These are phyloP conservation scores for Eupithecia pulchellata DNA, from an alignment of 2,888 invertebrate species.

Conservation along the genomic window DNA sequence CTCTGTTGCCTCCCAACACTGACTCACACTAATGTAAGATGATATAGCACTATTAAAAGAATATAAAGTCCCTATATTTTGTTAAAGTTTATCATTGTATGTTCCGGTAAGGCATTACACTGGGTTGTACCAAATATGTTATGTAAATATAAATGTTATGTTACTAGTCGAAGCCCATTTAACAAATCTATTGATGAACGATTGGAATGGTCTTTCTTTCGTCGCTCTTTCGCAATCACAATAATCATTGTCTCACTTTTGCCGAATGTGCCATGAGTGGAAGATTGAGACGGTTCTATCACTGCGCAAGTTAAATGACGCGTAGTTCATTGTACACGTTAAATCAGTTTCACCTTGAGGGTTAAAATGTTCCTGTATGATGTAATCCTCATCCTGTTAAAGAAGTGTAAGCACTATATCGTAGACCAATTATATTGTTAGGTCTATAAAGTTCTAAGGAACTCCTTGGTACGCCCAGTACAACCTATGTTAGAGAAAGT, in stretches of 20 bases:
- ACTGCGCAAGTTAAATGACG: neutral
- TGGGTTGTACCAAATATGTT: slow-evolving; percentile 66
- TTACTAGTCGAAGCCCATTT: slow-evolving; percentile 39
- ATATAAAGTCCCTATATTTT: slow-evolving; percentile 81
- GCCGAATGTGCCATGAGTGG: slow-evolving; percentile 32
- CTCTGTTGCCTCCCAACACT: slow-evolving; percentile 80
- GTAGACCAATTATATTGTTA: slow-evolving; percentile 37
- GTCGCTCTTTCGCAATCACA: slow-evolving; percentile 5
- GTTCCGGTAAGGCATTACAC: slow-evolving; percentile 72
- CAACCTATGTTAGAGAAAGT: slow-evolving; percentile 72
- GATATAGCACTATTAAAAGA: slow-evolving; percentile 78
- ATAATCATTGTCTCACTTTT: slow-evolving; percentile 25
- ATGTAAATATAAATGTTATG: slow-evolving; percentile 46
- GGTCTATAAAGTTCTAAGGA: slow-evolving; percentile 32
- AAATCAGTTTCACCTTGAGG: slow-evolving; percentile 1
- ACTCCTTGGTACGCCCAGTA: slow-evolving; percentile 56
- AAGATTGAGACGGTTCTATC: slow-evolving; percentile 23
- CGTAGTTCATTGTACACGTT: neutral
- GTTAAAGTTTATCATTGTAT: slow-evolving; percentile 81
- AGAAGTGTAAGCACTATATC: slow-evolving; percentile 17
- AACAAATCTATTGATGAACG: slow-evolving; percentile 34
- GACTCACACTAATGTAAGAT: slow-evolving; percentile 74
- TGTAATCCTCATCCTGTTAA: slow-evolving; percentile 18
- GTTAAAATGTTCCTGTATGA: slow-evolving; percentile 11
- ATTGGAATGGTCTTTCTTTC: slow-evolving; percentile 22